Conservation (phyloP, 37 sponge, comb jelly and placozoan species). For the Halichondria panicea region DNA sequence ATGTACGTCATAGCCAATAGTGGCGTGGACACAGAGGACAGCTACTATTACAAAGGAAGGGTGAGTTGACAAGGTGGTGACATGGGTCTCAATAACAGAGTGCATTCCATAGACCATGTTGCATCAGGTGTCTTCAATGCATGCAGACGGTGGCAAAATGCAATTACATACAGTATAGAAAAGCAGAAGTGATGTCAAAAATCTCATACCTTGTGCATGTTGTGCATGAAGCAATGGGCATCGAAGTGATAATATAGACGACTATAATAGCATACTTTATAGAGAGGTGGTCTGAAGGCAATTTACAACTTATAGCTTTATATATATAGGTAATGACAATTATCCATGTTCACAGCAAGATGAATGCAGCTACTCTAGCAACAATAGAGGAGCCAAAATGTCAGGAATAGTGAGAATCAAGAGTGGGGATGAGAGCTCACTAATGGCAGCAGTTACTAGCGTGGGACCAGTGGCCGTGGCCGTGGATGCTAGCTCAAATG, state of each 20-base stretch:
- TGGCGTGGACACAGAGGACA: conserved; percentile 65
- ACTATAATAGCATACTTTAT: too few species aligned
- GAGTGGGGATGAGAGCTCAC: conserved; percentile 24
- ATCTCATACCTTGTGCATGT: too few species aligned
- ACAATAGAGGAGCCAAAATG: conserved; percentile 7
- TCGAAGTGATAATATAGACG: too few species aligned
- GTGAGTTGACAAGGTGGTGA: conserved; percentile 40
- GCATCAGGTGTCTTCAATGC: background rate
- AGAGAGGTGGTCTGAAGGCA: background rate
- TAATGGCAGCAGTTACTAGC: conserved; percentile 24
- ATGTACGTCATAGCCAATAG: conserved; percentile 64
- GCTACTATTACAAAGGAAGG: conserved; percentile 64
- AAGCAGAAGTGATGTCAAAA: too few species aligned
- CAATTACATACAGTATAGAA: too few species aligned
- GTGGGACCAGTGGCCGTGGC: conserved; percentile 40
- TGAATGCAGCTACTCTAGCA: conserved; percentile 11
- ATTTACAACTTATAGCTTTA: background rate
- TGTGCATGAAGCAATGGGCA: too few species aligned
- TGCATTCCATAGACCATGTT: too few species aligned
- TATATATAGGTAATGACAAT: background rate
- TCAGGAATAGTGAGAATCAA: conserved; percentile 20
- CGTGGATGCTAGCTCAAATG: conserved; percentile 36
- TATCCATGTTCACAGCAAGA: conserved; percentile 12
- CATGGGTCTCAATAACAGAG: too few species aligned
- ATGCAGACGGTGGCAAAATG: too few species aligned